Evolutionary conservation across 2,888 invertebrate genomes (phyloP).

Genomic region (Polydrusus cervinus): DNA sequence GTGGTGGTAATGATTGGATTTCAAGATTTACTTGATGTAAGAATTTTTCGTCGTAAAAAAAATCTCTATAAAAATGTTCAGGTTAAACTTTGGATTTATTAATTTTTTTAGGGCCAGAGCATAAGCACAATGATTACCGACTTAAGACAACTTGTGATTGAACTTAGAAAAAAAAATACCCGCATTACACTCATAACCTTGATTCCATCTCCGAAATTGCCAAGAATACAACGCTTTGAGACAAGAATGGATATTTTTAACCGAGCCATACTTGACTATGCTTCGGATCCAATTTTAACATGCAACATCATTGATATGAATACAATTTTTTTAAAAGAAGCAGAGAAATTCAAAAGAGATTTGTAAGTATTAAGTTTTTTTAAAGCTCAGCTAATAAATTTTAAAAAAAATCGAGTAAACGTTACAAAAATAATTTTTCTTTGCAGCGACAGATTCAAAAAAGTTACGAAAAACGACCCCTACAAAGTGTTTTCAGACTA

Average conservation of each 20-base stretch:
- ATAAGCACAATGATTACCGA: slow-evolving; percentile 62
- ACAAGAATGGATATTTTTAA: slow-evolving; percentile 62
- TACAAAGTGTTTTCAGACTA: slow-evolving; percentile 64
- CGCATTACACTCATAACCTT: slow-evolving; percentile 62
- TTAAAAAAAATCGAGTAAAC: background rate
- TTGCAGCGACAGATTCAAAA: slow-evolving; percentile 62
- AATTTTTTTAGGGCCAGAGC: slow-evolving; percentile 56
- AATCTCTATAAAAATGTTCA: too few relatives aligned
- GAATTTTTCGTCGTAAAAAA: background rate
- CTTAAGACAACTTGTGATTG: slow-evolving; percentile 59
- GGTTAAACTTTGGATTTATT: too few relatives aligned
- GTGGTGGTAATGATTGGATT: slow-evolving; percentile 64
- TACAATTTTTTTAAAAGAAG: slow-evolving; percentile 60
- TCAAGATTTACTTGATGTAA: slow-evolving; percentile 60
- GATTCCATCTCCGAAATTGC: slow-evolving; percentile 61
- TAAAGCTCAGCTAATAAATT: background rate
- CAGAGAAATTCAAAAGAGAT: slow-evolving; percentile 59
- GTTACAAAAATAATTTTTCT: slow-evolving; percentile 19
- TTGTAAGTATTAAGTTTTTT: slow-evolving; percentile 59
- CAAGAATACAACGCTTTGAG: slow-evolving; percentile 51
- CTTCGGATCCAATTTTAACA: slow-evolving; percentile 53
- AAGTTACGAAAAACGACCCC: slow-evolving; percentile 61
- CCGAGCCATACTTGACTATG: slow-evolving; percentile 62
- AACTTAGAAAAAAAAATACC: slow-evolving; percentile 60
- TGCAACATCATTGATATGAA: slow-evolving; percentile 64